These are phyloP conservation scores for Helostoma temminkii DNA, from an alignment of 2,797 vertebrate genomes.

Conservation along the genomic window DNA sequence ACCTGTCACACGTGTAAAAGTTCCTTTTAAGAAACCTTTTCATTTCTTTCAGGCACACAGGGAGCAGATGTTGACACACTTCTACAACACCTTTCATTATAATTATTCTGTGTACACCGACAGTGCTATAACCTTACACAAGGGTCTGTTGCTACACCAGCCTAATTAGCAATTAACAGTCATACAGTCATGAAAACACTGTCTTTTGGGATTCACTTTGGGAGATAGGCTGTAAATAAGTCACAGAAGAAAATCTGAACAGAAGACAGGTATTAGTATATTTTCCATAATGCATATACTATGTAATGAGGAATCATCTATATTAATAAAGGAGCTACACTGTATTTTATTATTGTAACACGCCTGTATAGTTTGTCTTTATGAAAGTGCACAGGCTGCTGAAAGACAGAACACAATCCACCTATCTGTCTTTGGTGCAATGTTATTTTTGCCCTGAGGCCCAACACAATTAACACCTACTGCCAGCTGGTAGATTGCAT, in stretches of 20 bases:
- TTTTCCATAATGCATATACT: background rate
- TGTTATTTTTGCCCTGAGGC: conserved; percentile 79
- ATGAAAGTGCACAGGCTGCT: conserved; percentile 38
- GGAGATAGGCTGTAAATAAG: conserved; percentile 44
- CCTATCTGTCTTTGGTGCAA: conserved; percentile 64
- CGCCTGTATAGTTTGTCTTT: conserved; percentile 39
- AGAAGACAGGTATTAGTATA: background rate
- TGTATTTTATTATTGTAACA: conserved; percentile 11
- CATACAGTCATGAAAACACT: conserved; percentile 72
- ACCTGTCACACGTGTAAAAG: conserved; percentile 35
- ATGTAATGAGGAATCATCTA: conserved; percentile 2
- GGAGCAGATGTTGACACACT: conserved; percentile 72
- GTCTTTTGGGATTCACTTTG: conserved; percentile 49
- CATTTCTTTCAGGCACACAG: conserved; percentile 38
- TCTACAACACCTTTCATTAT: conserved; percentile 69
- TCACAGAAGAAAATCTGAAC: conserved; percentile 33
- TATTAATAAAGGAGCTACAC: background rate
- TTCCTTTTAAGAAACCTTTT: conserved; percentile 25
- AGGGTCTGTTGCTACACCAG: conserved; percentile 69
- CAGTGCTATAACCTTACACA: conserved; percentile 70
- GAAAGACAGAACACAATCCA: conserved; percentile 49
- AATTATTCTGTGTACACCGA: conserved; percentile 77
- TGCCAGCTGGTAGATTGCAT: conserved; percentile 62
- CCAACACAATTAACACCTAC: conserved; percentile 82
- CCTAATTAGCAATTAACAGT: conserved; percentile 81